Evolutionary conservation across 2,797 vertebrate species (phyloP), one percentile per base, ranked within the genome.

Genomic region (Orientallactaga sibirica): DNA sequence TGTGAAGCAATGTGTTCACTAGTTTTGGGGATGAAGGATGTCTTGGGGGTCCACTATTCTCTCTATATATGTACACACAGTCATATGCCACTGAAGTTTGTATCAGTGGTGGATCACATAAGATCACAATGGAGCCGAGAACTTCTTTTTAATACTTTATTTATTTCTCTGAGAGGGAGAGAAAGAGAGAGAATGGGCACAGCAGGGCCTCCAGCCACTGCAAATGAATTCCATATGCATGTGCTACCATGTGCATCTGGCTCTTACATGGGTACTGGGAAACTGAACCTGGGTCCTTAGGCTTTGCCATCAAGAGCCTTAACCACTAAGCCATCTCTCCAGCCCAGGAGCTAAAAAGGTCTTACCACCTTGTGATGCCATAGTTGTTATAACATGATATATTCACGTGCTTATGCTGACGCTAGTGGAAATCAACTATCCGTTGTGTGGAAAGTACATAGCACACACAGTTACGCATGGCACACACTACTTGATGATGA

Each of bases 1-100:
- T n/a, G 18, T 25, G 83, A 80, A 11, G 7, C 27, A 18, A 55
- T 74, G 7, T 68, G 22, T 74, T 43, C 58, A 7, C 68, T 27
- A 20, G 19, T 84, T 73, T 78, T 41, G 74, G 77, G 15, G 4
- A 93, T 55, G 76, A 5, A 29, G 43, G n/a, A 14, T 48, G 14
- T 73, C 61, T 67, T 84, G 76, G 58, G 86, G 86, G 55, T 66
- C 52, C n/a, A 29, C 61, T 41, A 27, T 73, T 67, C 52, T 74
- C 55, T 33, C 1, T 33, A 0, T 18, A 2, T 7, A 2, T 41
- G 0, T 43, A 24, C 4, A 3, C 8, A 3, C 7, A 58, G 4
- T 15, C 48, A 6, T 61, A 16, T 24, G 37, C 52, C 19, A 22
- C 66, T 25, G 20, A 55, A 12, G 58, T 24, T 75, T 87, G n/a